Evolutionary conservation across 2,113 vertebrate genomes (phyloP).

Genomic region (Salvator merianae): DNA sequence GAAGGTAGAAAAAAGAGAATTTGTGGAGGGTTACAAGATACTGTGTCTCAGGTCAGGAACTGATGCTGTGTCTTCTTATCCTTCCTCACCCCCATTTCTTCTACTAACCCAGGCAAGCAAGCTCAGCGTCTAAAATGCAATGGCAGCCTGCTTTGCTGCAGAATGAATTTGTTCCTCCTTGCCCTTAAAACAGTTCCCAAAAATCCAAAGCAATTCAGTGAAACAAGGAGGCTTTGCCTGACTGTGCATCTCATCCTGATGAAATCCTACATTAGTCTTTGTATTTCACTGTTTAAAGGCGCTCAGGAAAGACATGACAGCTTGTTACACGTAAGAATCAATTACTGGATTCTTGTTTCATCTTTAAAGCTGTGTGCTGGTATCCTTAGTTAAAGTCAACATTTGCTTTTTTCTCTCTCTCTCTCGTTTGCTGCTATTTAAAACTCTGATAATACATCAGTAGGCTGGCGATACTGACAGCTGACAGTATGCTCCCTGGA

Average conservation of each 20-base stretch:
- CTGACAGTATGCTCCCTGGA: constrained; percentile 29
- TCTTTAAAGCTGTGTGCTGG: constrained; percentile 2
- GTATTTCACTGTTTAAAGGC: background rate
- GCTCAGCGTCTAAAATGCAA: background rate
- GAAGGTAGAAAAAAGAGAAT: too few species aligned
- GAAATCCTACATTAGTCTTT: background rate
- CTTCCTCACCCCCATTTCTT: background rate
- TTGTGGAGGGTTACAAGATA: background rate
- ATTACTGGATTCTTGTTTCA: constrained; percentile 22
- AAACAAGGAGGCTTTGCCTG: background rate
- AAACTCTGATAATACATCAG: constrained; percentile 24
- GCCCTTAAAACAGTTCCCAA: background rate
- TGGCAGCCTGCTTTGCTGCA: background rate
- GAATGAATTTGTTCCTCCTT: background rate
- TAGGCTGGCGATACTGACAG: constrained; percentile 26
- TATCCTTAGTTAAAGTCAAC: constrained; percentile 34
- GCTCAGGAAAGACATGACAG: constrained; percentile 12
- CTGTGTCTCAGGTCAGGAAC: background rate
- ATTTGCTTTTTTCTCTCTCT: constrained; percentile 40
- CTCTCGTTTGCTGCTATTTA: constrained; percentile 30
- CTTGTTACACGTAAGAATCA: constrained; percentile 15
- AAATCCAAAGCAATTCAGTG: background rate
- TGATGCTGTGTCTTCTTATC: constrained; percentile 1
- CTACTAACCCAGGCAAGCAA: background rate
- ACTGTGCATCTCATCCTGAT: constrained; percentile 3